Conservation (phyloP, 2,113 vertebrate genomes). For the Dromaius novaehollandiae region DNA sequence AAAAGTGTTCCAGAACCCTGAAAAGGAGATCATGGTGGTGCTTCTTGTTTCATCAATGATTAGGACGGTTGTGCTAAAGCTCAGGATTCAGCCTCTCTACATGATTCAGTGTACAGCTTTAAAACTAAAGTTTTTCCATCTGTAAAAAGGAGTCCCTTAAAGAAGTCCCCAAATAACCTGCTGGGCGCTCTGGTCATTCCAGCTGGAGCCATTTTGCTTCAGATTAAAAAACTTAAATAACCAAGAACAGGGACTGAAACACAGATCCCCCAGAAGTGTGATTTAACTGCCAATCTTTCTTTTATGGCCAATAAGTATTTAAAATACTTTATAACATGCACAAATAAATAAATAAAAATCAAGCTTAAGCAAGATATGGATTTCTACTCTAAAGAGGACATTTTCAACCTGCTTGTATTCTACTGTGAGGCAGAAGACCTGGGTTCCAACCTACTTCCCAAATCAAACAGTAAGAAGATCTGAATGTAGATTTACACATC, state of each 20-base stretch:
- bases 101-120: background rate
- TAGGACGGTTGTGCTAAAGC: background rate
- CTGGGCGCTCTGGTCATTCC: background rate
- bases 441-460: background rate
- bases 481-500: background rate
- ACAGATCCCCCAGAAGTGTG: background rate
- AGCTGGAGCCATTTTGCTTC: background rate
- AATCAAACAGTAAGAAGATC: background rate
- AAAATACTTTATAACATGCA: background rate
- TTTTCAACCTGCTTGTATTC: background rate
- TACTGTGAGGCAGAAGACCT: background rate
- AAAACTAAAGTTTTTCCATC: background rate
- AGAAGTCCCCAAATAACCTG: background rate
- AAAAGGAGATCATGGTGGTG: background rate
- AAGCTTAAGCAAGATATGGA: background rate
- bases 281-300: background rate
- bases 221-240: background rate
- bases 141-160: background rate
- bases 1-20: background rate
- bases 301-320: background rate
- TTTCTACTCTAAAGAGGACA: background rate
- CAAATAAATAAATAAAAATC: background rate
- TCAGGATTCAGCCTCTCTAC: background rate
- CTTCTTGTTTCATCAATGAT: background rate
- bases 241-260: background rate